These are phyloP conservation scores for Eristalinus aeneus DNA, from an alignment of 2,888 invertebrate species.

Conservation along the genomic window DNA sequence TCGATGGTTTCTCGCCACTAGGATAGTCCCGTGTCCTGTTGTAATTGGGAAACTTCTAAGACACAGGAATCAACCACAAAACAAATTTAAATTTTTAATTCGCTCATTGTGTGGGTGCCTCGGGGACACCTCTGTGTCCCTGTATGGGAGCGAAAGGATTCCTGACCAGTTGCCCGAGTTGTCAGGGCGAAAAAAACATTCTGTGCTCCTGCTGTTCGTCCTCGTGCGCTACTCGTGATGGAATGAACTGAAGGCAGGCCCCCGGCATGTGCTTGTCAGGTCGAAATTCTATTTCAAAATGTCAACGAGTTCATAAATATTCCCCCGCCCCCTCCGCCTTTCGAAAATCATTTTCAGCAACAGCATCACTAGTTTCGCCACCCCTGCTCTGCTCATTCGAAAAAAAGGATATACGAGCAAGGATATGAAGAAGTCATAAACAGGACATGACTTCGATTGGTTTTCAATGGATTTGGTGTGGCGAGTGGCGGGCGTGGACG, in stretches of 20 bases:
- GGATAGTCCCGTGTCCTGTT: background rate
- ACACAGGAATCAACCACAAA: constrained; percentile 63
- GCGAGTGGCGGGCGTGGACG: constrained; percentile 3
- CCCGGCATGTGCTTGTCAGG: constrained; percentile 60
- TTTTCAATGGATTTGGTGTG: constrained; percentile 64
- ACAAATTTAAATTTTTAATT: constrained; percentile 70
- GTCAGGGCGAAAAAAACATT: constrained; percentile 5
- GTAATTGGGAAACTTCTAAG: constrained; percentile 69
- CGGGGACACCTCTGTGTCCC: background rate
- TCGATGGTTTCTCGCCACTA: constrained; percentile 48
- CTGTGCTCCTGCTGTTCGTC: background rate
- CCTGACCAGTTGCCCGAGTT: constrained; percentile 37
- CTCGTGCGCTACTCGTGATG: constrained; percentile 43
- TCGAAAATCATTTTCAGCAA: constrained; percentile 17
- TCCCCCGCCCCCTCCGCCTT: constrained; percentile 24
- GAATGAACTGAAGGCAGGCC: constrained; percentile 48
- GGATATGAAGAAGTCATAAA: constrained; percentile 69
- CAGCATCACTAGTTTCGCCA: constrained; percentile 34
- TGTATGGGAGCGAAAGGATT: constrained; percentile 33
- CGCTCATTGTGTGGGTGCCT: constrained; percentile 29
- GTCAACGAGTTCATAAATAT: constrained; percentile 71
- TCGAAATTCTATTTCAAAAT: constrained; percentile 64
- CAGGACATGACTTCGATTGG: constrained; percentile 71
- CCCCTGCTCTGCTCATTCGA: constrained; percentile 5
- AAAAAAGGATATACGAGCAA: constrained; percentile 45